phyloP scores from a whole-genome alignment of 2,888 invertebrate genomes.

The Agrochola circellaris region DNA sequence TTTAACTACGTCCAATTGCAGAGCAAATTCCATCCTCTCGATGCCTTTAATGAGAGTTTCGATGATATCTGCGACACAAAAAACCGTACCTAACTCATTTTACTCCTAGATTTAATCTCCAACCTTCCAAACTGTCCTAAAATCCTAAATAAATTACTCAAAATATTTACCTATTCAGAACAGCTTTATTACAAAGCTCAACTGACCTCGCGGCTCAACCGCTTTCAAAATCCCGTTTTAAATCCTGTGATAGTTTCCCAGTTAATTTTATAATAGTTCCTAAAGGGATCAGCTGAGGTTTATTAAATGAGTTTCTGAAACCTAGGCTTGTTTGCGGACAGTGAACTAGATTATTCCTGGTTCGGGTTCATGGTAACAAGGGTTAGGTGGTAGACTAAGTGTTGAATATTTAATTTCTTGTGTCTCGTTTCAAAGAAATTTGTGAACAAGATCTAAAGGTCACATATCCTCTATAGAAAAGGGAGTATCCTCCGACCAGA shows the following conservation, averaged over 20 bases:
- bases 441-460: too few relatives aligned
- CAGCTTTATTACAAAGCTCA: slow-evolving; percentile 45
- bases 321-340: slow-evolving; percentile 41
- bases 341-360: slow-evolving; percentile 36
- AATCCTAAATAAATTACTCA: slow-evolving; percentile 42
- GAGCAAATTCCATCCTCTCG: neutral
- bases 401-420: neutral
- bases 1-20: too few relatives aligned
- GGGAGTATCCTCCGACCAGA: too few relatives aligned
- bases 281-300: slow-evolving; percentile 41
- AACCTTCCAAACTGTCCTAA: slow-evolving; percentile 8
- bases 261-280: slow-evolving; percentile 60
- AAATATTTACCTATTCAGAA: slow-evolving; percentile 38
- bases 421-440: neutral
- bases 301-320: slow-evolving; percentile 57
- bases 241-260: slow-evolving; percentile 29
- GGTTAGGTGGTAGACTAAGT: neutral
- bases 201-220: slow-evolving; percentile 41
- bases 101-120: neutral
- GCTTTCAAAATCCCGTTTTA: slow-evolving; percentile 38
- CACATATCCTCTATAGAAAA: too few relatives aligned
- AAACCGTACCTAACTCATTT: neutral
- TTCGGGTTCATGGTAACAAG: slow-evolving; percentile 4
- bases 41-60: neutral
- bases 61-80: neutral